phyloP scores from a whole-genome alignment of 2,888 invertebrate genomes.

The Agrochola macilenta region DNA sequence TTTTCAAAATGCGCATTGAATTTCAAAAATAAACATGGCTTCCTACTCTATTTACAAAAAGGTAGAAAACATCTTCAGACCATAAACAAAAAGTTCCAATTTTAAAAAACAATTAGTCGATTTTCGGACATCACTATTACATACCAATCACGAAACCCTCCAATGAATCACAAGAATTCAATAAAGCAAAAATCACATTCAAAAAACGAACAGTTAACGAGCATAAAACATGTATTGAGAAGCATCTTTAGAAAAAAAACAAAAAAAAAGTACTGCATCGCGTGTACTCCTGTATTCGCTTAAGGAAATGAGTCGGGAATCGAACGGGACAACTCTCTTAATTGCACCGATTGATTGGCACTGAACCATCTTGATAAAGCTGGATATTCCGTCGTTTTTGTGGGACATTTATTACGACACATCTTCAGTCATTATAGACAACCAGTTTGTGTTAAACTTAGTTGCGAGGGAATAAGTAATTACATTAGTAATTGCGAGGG shows the following conservation, averaged over 20 bases:
- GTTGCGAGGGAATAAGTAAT: conserved; percentile 54
- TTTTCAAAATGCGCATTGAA: neutral
- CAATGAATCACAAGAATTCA: conserved; percentile 7
- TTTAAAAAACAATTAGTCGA: conserved; percentile 4
- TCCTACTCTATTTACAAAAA: neutral
- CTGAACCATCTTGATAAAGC: conserved; percentile 65
- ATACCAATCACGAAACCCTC: conserved; percentile 10
- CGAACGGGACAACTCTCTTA: conserved; percentile 68
- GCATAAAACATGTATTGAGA: conserved; percentile 43
- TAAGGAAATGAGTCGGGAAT: conserved; percentile 70
- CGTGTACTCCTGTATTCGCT: conserved; percentile 62
- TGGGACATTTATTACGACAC: conserved; percentile 61
- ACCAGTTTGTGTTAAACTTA: conserved; percentile 38
- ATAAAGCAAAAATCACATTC: conserved; percentile 25
- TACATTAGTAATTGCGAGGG: conserved; percentile 43
- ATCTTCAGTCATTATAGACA: conserved; percentile 58
- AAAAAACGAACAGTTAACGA: conserved; percentile 43
- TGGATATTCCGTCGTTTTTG: conserved; percentile 52
- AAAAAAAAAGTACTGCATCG: conserved; percentile 37
- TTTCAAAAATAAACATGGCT: conserved; percentile 1
- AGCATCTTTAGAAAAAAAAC: conserved; percentile 43
- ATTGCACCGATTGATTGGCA: conserved; percentile 74
- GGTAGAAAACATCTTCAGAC: neutral
- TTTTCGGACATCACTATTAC: conserved; percentile 32
- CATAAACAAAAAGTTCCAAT: neutral